A percentile compares a stretch with the other conserved stretches of the same genome.
phyloP scores from a whole-genome alignment of 2,113 vertebrate genomes.

The Columbina picui region DNA sequence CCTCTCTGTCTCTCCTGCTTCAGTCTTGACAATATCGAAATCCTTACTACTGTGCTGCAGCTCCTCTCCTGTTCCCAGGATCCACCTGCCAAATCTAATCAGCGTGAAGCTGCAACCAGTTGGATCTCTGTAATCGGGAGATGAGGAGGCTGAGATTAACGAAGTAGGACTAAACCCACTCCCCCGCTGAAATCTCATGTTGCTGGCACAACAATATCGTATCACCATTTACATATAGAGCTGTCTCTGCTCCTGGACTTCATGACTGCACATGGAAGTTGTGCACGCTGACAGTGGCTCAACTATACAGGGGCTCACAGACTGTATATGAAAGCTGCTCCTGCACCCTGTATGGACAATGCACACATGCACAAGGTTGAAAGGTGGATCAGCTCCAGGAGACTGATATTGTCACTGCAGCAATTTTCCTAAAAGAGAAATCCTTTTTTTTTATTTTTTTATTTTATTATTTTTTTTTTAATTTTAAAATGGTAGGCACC shows the following conservation, averaged over 20 bases:
- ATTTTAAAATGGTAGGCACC: neutral
- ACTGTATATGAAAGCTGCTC: neutral
- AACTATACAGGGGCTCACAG: neutral
- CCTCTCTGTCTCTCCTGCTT: neutral
- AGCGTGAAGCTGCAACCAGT: neutral
- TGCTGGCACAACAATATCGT: neutral
- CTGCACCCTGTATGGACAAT: neutral
- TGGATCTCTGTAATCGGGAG: neutral
- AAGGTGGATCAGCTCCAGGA: neutral
- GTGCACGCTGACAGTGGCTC: neutral
- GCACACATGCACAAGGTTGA: neutral
- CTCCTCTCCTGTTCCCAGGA: neutral
- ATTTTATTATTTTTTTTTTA: neutral
- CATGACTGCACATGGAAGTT: neutral
- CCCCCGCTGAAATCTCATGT: neutral
- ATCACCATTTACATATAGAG: neutral
- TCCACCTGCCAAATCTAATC: neutral
- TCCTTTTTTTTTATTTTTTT: rapidly evolving
- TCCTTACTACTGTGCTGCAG: neutral
- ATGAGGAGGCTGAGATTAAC: neutral
- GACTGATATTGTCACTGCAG: neutral
- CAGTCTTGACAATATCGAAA: neutral
- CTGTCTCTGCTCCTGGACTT: neutral
- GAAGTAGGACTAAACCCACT: neutral
- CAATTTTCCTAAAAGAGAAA: neutral